Percentiles rank a stretch among this genome's conserved stretches.
Evolutionary conservation across 2,113 vertebrate genomes (phyloP).

Genomic region (Triplophysa rosa): DNA sequence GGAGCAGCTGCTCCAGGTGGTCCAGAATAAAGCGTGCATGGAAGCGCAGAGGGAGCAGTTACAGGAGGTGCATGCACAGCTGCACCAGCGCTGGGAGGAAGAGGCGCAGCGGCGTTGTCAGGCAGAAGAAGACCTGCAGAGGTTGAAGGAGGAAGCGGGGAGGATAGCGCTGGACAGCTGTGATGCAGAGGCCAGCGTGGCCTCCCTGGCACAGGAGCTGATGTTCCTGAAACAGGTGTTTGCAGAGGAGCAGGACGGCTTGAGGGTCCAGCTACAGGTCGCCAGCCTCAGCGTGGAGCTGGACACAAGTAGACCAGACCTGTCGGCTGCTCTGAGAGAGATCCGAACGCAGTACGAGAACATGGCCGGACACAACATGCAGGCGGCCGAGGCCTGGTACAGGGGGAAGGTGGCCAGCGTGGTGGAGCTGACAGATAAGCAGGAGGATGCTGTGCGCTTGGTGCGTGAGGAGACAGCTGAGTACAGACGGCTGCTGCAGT

Average conservation of each 20-base stretch:
- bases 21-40: conserved; percentile 70
- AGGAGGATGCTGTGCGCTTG: conserved; percentile 78
- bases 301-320: conserved; percentile 71
- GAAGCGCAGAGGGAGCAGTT: conserved; percentile 73
- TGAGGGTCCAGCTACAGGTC: conserved; percentile 72
- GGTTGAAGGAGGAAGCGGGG: conserved; percentile 69
- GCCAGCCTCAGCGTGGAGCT: conserved; percentile 69
- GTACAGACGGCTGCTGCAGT: conserved; percentile 79
- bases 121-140: conserved; percentile 70
- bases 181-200: conserved; percentile 72
- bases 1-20: conserved; percentile 73
- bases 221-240: conserved; percentile 79
- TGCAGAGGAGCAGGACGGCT: conserved; percentile 71
- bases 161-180: conserved; percentile 67
- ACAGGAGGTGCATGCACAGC: conserved; percentile 63
- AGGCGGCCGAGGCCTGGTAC: conserved; percentile 79
- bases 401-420: conserved; percentile 76
- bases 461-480: conserved; percentile 83
- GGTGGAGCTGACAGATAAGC: conserved; percentile 73
- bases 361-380: conserved; percentile 78
- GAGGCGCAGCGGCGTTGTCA: conserved; percentile 64
- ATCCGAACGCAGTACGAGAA: conserved; percentile 79
- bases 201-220: conserved; percentile 76
- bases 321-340: conserved; percentile 75
- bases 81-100: conserved; percentile 72